Conservation (phyloP, 2,797 vertebrate species). For the Tarsius wallacei region DNA sequence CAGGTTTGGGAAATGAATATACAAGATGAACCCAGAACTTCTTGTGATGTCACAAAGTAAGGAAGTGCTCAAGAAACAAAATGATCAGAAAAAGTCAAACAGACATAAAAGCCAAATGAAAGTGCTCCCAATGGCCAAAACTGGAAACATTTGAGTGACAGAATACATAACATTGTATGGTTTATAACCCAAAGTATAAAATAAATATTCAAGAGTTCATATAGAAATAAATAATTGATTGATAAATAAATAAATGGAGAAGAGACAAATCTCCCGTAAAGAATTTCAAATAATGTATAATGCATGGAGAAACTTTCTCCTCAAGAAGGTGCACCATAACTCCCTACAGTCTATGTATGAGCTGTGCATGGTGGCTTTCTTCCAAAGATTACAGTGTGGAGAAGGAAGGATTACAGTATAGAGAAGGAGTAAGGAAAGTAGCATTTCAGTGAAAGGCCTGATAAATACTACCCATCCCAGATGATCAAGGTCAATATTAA, state of each 20-base stretch:
- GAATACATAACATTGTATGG: background rate
- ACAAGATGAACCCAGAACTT: background rate
- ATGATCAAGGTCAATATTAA: background rate
- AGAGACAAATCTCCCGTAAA: background rate
- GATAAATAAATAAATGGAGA: background rate
- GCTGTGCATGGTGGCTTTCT: background rate
- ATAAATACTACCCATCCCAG: background rate
- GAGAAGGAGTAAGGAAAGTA: background rate
- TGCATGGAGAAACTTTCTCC: background rate
- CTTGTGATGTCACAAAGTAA: background rate
- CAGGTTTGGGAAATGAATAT: background rate
- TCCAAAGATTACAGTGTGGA: background rate
- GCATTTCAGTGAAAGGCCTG: background rate
- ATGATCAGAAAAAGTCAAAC: background rate
- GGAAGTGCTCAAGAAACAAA: conserved; percentile 4
- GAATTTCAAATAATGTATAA: background rate
- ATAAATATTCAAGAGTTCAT: background rate
- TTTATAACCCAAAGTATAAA: conserved; percentile 28
- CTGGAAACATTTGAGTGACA: background rate
- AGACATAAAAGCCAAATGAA: background rate
- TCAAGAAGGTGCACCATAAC: background rate
- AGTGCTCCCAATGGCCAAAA: background rate
- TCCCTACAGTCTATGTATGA: background rate
- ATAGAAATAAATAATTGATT: conserved; percentile 4
- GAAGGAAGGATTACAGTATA: background rate